Conservation (phyloP, 2,797 vertebrate species). For the Centroberyx gerrardi region DNA sequence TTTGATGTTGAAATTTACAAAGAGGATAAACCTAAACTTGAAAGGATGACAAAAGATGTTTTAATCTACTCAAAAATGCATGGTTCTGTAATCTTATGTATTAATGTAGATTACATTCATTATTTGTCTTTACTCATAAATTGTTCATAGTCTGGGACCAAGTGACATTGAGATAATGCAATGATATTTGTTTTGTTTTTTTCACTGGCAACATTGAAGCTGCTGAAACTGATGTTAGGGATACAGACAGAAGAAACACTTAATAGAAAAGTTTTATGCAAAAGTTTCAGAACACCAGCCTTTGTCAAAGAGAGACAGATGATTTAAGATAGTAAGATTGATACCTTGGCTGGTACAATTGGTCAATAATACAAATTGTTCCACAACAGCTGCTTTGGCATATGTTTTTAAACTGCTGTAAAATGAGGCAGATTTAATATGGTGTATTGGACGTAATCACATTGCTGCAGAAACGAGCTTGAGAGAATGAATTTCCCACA, state of each 20-base stretch:
- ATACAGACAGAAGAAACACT: slow-evolving; percentile 3
- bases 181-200: not conserved
- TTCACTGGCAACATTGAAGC: not conserved
- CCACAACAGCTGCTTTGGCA: slow-evolving; percentile 39
- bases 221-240: not conserved
- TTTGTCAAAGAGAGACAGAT: slow-evolving; percentile 25
- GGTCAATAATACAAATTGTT: slow-evolving; percentile 30
- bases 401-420: slow-evolving; percentile 25
- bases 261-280: slow-evolving; percentile 35
- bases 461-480: slow-evolving; percentile 57
- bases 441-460: slow-evolving; percentile 52
- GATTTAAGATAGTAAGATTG: slow-evolving; percentile 26
- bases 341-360: slow-evolving; percentile 1
- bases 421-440: slow-evolving; percentile 62
- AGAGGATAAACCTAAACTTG: not conserved
- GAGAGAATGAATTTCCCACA: slow-evolving; percentile 63
- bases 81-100: slow-evolving; percentile 4
- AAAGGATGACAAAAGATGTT: slow-evolving; percentile 2
- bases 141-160: not conserved
- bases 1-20: slow-evolving; percentile 38
- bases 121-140: not conserved
- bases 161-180: not conserved
- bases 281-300: not conserved
- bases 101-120: not conserved
- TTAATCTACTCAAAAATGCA: not conserved